These are phyloP conservation scores for Caenorhabditis plicata DNA, from an alignment of 2,888 invertebrate species.

Conservation along the genomic window DNA sequence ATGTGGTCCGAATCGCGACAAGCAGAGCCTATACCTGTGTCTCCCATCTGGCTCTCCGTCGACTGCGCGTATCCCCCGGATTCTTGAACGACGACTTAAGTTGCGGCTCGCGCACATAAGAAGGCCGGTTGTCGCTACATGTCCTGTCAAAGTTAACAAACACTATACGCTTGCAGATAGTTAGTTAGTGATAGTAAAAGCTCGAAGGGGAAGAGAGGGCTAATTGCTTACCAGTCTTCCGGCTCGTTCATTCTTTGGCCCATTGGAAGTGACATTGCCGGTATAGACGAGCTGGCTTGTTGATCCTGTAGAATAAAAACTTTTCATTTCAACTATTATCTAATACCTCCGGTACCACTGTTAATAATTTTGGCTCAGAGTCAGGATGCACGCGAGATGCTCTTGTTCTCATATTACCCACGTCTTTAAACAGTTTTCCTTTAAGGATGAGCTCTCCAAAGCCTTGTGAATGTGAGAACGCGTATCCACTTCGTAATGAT, in stretches of 20 bases:
- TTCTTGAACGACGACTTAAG: too few species aligned
- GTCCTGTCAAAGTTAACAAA: slow-evolving; percentile 10
- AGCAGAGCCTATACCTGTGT: too few species aligned
- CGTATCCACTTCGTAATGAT: slow-evolving; percentile 92
- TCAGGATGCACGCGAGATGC: slow-evolving; percentile 21
- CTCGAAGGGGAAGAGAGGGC: not conserved
- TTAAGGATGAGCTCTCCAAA: slow-evolving; percentile 90
- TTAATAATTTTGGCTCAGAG: slow-evolving; percentile 18
- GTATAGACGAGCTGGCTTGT: not conserved
- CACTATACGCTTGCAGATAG: not conserved
- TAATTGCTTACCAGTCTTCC: slow-evolving; percentile 26
- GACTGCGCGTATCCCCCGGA: too few species aligned
- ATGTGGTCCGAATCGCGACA: too few species aligned
- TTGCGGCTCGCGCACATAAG: slow-evolving; percentile 22
- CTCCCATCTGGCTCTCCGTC: too few species aligned
- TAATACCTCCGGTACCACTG: slow-evolving; percentile 18
- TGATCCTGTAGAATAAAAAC: not conserved
- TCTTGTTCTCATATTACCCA: slow-evolving; percentile 31
- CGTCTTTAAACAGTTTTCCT: slow-evolving; percentile 63
- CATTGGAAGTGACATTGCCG: slow-evolving; percentile 23
- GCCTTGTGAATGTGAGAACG: slow-evolving; percentile 96
- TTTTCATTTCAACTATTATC: not conserved
- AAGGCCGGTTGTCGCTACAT: slow-evolving; percentile 11
- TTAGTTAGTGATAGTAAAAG: not conserved
- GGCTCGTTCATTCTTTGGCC: slow-evolving; percentile 23